Percentiles rank a stretch among this genome's conserved stretches.
Conservation (phyloP, 2,888 invertebrate species). For the Aphodius granarius region DNA sequence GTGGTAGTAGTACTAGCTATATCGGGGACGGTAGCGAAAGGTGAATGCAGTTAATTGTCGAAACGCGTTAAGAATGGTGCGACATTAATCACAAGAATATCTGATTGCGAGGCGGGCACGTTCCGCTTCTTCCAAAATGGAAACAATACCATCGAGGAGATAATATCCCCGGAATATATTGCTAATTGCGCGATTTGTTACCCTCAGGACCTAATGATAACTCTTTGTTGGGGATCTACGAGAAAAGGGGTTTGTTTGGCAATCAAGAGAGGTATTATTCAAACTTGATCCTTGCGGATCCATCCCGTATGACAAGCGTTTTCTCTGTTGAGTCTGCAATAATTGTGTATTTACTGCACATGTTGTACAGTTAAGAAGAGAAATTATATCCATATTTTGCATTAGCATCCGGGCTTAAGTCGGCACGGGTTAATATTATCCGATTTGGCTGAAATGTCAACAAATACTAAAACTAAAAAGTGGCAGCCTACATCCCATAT, state of each 20-base stretch:
- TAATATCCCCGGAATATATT: conserved; percentile 25
- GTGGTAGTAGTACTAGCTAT: neutral
- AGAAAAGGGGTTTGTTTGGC: conserved; percentile 9
- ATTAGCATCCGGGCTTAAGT: no score
- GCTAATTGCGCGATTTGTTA: conserved; percentile 35
- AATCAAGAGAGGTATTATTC: neutral
- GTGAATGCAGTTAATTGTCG: conserved; percentile 28
- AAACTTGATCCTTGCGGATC: neutral
- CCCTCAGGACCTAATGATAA: conserved; percentile 29
- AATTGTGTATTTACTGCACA: no score
- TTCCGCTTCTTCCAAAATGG: conserved; percentile 1
- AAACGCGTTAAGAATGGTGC: conserved; percentile 19
- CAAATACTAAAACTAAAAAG: no score
- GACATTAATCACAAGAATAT: conserved; percentile 27
- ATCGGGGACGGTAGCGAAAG: conserved; percentile 21
- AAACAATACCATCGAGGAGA: neutral
- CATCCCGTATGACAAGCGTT: no score
- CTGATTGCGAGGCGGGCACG: conserved; percentile 19
- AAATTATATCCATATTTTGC: no score
- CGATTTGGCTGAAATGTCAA: no score
- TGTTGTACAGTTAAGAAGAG: no score
- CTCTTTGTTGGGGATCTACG: conserved; percentile 27
- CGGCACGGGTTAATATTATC: no score
- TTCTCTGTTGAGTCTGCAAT: no score
- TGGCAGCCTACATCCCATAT: no score